phyloP scores from a whole-genome alignment of 2,888 invertebrate species.

The Drosophila phalerata region DNA sequence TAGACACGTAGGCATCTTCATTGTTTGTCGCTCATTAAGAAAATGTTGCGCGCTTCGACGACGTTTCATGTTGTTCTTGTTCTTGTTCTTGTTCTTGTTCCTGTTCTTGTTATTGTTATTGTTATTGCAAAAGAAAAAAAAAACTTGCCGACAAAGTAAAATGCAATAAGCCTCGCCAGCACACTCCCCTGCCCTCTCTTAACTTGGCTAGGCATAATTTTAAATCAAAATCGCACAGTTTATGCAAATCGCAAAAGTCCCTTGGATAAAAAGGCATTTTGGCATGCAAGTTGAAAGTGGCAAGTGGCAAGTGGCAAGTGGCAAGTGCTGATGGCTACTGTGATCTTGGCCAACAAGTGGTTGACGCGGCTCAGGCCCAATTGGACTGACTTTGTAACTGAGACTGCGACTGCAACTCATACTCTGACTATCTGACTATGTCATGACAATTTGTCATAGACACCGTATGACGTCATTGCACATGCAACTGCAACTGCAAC shows the following conservation, averaged over 20 bases:
- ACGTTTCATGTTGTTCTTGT: slow-evolving; percentile 29
- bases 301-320: slow-evolving; percentile 23
- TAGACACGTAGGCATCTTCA: slow-evolving; percentile 37
- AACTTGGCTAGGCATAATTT: slow-evolving; percentile 61
- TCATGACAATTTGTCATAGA: slow-evolving; percentile 54
- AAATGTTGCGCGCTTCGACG: slow-evolving; percentile 74
- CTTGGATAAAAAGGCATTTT: slow-evolving; percentile 50
- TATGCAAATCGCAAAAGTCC: slow-evolving; percentile 65
- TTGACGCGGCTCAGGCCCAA: slow-evolving; percentile 1
- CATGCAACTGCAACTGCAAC: slow-evolving; percentile 17
- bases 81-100: slow-evolving; percentile 17
- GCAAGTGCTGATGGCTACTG: slow-evolving; percentile 28
- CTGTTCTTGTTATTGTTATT: slow-evolving; percentile 23
- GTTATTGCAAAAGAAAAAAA: slow-evolving; percentile 13
- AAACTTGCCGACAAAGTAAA: slow-evolving; percentile 35
- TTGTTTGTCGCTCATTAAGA: slow-evolving; percentile 77
- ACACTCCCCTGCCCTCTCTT: not conserved
- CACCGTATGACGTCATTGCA: slow-evolving; percentile 51
- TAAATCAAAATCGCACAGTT: slow-evolving; percentile 64
- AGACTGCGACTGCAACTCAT: slow-evolving; percentile 5
- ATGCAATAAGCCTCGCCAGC: slow-evolving; percentile 3
- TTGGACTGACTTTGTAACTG: not conserved
- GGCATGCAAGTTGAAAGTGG: slow-evolving; percentile 52
- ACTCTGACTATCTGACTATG: slow-evolving; percentile 1
- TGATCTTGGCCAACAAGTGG: slow-evolving; percentile 49